Percentiles rank a stretch among this genome's conserved stretches.
These are phyloP conservation scores for Pyxicephalus adspersus DNA, from an alignment of 2,113 vertebrate species.

Conservation along the genomic window DNA sequence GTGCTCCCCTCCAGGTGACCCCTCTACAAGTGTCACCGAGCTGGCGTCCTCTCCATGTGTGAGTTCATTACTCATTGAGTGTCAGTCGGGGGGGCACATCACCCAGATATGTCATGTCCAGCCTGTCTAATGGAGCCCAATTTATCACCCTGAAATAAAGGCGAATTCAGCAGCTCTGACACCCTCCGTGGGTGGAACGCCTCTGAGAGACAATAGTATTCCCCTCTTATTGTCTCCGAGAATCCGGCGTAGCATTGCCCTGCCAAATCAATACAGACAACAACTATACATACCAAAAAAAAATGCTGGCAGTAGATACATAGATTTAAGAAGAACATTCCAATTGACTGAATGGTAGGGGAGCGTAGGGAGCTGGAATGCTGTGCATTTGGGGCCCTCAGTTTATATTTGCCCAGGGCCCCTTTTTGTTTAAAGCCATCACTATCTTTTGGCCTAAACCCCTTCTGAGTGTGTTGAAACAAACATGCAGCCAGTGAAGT, in stretches of 20 bases:
- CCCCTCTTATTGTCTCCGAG: slow-evolving; percentile 1
- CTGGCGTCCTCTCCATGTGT: background rate
- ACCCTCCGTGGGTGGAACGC: slow-evolving; percentile 15
- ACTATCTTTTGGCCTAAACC: no score
- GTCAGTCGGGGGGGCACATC: background rate
- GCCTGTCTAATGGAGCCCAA: slow-evolving; percentile 21
- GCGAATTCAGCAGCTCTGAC: background rate
- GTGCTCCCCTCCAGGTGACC: slow-evolving; percentile 18
- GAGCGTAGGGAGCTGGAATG: no score
- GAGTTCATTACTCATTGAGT: slow-evolving; percentile 39
- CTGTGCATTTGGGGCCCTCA: no score
- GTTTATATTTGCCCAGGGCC: no score
- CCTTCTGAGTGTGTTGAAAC: no score
- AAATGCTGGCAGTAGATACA: no score
- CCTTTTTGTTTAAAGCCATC: no score
- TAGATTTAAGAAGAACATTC: no score
- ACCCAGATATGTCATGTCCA: slow-evolving; percentile 31
- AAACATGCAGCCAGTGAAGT: no score
- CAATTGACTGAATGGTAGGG: no score
- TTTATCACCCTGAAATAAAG: slow-evolving; percentile 38
- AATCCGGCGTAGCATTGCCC: background rate
- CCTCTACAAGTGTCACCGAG: background rate
- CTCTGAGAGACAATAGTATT: slow-evolving; percentile 28
- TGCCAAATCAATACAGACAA: background rate
- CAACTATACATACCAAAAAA: background rate